Conservation (phyloP, 2,113 vertebrate species). For the Hypocryptadius cinnamomeus region DNA sequence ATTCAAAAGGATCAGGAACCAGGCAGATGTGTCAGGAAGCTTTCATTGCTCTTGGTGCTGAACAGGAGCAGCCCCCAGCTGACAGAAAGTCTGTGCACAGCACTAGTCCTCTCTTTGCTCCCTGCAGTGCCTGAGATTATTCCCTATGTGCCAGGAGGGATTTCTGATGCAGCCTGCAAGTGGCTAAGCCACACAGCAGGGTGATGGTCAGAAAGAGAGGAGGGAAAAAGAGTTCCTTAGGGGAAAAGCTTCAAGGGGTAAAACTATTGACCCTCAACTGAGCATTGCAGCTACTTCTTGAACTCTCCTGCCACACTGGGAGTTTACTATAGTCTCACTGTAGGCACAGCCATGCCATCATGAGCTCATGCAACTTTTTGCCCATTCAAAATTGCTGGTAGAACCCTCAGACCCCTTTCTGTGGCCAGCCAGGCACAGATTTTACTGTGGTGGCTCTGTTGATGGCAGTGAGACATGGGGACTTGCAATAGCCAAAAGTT, state of each 20-base stretch:
- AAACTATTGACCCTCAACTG: neutral
- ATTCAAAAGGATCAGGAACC: neutral
- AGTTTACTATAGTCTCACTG: neutral
- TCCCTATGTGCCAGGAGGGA: neutral
- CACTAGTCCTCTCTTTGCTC: neutral
- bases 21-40: neutral
- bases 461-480: neutral
- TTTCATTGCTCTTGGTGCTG: neutral
- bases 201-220: neutral
- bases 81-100: neutral
- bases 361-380: neutral
- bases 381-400: rapidly evolving
- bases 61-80: neutral
- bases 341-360: neutral
- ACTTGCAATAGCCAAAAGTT: neutral
- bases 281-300: neutral
- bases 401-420: neutral
- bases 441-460: neutral
- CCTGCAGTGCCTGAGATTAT: neutral
- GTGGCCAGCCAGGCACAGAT: neutral
- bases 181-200: neutral
- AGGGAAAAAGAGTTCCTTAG: neutral
- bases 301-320: neutral
- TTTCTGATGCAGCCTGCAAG: neutral
- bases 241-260: neutral